Percentiles rank a stretch among this genome's conserved stretches.
Conservation (phyloP, 2,113 vertebrate species). For the Colaptes auratus region DNA sequence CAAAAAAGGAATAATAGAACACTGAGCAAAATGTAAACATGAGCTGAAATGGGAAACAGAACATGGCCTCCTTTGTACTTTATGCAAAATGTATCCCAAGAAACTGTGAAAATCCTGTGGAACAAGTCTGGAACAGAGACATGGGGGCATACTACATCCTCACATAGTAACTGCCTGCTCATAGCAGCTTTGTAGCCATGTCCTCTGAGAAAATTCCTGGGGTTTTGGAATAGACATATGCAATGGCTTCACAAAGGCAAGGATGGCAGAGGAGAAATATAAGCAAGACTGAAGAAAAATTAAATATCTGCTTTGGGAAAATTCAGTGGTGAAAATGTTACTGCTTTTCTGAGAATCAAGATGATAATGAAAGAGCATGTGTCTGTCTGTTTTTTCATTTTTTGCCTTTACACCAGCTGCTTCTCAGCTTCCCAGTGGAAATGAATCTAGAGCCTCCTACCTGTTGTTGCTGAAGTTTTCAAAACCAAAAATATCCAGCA, state of each 20-base stretch:
- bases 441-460: slow-evolving; percentile 63
- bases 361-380: not conserved
- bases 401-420: not conserved
- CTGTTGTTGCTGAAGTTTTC: slow-evolving; percentile 97
- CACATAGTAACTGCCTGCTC: not conserved
- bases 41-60: not conserved
- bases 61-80: not conserved
- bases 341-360: not conserved
- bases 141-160: not conserved
- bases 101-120: not conserved
- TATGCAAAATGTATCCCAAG: not conserved
- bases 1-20: not conserved
- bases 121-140: not conserved
- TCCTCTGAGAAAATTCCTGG: not conserved
- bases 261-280: not conserved
- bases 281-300: not conserved
- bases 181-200: not conserved
- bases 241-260: not conserved
- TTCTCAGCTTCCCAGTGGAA: not conserved
- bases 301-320: not conserved
- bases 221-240: not conserved
- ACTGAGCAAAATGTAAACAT: not conserved
- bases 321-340: not conserved
- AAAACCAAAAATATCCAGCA: slow-evolving; percentile 98
- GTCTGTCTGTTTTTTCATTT: not conserved